Base-by-base conservation (phyloP, 1,140 invertebrate genomes). In the Calliopsis andreniformis region DNA sequence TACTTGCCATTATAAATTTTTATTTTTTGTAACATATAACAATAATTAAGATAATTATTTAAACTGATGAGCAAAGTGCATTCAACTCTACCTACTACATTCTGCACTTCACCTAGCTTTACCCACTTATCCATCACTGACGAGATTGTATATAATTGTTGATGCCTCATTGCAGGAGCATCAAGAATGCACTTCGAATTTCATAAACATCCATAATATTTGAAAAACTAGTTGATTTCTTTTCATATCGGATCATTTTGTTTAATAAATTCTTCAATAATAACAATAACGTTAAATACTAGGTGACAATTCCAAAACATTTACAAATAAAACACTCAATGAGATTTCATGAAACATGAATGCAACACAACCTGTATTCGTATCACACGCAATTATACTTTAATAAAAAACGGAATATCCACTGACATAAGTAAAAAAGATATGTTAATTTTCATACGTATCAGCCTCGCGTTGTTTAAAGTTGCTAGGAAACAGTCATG, bases 51-150 rank as follows among this genome's bases (percentile, higher is more conserved):
- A 53, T 16, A 70, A 42, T 78, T 42, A 64, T 14, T 58, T 32
- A 39, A 42, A 78, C 20, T 82, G 82, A 83, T 79, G 76, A 76
- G 71, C 14, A 51, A 35, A 43, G 4, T 30, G 53, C 35, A 35
- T 47, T 55, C 25, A 66, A 56, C 64, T 64, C 63, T 64, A 45
- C 16, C 16, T 35, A 7, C 16, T 45, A 71, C 67, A 47, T 83
- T 47, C 42, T 78, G 30, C 35, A 28, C 25, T 23, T 4, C 20
- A 79, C 80, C 80, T 82, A 83, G 39, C 76, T 35, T 82, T 70
- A 76, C 55, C 67, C 28, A 49, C 39, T 42, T 49, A 12, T 58
- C 35, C 20, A 39, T 20, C 56, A 76, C 30, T 66, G 53, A 76
- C 47, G 49, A 18, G 43, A 51, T n/a, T 70, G 45, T 30, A 76